Evolutionary conservation across 1,140 invertebrate species (phyloP), one percentile per base, ranked within the genome.

Genomic region (Panagrolaimus sp.): DNA sequence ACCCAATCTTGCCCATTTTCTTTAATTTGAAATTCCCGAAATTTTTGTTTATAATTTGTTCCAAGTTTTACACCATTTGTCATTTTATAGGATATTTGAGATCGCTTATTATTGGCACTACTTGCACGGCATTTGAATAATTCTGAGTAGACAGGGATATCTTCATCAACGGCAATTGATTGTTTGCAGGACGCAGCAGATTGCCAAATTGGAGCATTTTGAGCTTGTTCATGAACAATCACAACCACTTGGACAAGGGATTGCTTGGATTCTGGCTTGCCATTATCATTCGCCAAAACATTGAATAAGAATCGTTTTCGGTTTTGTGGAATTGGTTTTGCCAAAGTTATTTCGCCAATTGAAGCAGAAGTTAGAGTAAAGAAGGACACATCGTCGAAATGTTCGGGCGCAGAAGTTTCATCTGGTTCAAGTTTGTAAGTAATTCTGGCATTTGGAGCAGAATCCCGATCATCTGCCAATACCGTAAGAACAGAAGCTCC

Each of bases 241-340:
- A 81, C 66, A 9, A 67, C 65, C 1, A 83, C 78, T 64, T 77
- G 74, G 10, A 71, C 76, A 8, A 68, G 68, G 1, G 69, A 70
- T 24, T 70, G 70, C 26, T 69, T 68, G 14, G 75, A 8, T n/a
- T 75, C 71, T 26, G 76, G 80, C 2, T 68, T 43, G n/a, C 80
- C 80, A 68, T 81, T 82, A 65, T 81, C 79, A 26, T 71, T 77
- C 15, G 79, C 79, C 4, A 77, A 63, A 9, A 81, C 76, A 17
- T 66, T 73, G 48, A 81, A 81, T 9, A 73, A 45, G 45, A 81
- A 78, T 28, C 62, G 26, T 2, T 45, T 55, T 17, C 28, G 65
- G 17, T 65, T 64, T 24, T 17, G 12, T 0, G 80, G 80, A 32
- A 81, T 71, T n/a, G 21, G n/a, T 45, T 74, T 69, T 7, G 69